These are phyloP conservation scores for Alentia gelatinosa DNA, from an alignment of 2,888 invertebrate genomes.

Conservation along the genomic window DNA sequence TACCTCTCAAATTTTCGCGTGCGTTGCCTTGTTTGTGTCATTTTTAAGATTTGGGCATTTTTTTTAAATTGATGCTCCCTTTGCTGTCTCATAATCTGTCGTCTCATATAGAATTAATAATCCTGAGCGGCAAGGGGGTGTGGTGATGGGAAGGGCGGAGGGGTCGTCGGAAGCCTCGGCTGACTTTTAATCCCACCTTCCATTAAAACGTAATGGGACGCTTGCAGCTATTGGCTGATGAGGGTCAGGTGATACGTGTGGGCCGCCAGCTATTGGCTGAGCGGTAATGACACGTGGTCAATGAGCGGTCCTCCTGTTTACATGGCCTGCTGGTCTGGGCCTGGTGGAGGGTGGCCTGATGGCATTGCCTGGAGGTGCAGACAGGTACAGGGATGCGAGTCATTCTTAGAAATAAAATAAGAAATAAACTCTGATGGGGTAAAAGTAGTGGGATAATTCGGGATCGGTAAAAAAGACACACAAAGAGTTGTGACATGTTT, in stretches of 20 bases:
- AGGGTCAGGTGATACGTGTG: background rate
- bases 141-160: background rate
- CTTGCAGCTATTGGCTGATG: conserved; percentile 23
- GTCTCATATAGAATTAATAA: no score
- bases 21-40: no score
- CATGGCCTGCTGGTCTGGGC: conserved; percentile 11
- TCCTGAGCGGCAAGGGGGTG: background rate
- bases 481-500: no score
- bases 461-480: no score
- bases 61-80: no score
- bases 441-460: no score
- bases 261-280: conserved; percentile 12
- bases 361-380: background rate
- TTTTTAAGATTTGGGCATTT: no score
- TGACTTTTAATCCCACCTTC: background rate
- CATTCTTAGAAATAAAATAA: no score
- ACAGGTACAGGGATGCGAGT: background rate
- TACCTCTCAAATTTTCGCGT: no score
- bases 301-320: background rate
- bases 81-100: no score
- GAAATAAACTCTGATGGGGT: no score
- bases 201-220: background rate
- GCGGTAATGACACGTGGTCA: background rate
- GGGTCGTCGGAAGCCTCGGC: background rate
- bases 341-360: background rate